phyloP scores from a whole-genome alignment of 2,797 vertebrate species.

The Thunnus albacares region DNA sequence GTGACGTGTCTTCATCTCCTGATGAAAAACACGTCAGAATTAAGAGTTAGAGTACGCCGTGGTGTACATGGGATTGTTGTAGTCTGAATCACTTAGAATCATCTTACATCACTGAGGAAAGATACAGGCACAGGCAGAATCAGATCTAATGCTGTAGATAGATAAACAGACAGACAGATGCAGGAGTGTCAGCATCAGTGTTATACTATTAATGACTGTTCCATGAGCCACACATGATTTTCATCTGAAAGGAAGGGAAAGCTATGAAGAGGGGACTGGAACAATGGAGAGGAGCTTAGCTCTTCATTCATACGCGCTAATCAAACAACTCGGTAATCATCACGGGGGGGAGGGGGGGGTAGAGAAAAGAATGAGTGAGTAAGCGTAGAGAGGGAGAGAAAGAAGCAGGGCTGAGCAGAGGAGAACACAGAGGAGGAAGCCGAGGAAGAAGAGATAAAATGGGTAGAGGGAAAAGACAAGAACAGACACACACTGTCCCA shows the following conservation, averaged over 20 bases:
- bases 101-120: neutral
- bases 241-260: conserved; percentile 22
- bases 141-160: neutral
- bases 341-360: neutral
- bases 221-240: neutral
- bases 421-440: neutral
- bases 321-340: conserved; percentile 28
- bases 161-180: neutral
- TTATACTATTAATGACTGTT: neutral
- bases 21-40: conserved; percentile 37
- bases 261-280: neutral
- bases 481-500: conserved; percentile 24
- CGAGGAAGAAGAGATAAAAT: neutral
- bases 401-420: neutral
- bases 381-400: conserved; percentile 9
- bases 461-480: neutral
- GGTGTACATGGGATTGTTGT: neutral
- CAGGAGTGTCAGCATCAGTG: neutral
- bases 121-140: neutral
- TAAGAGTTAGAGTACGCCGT: conserved; percentile 1
- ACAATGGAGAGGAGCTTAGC: conserved; percentile 10
- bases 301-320: conserved; percentile 16
- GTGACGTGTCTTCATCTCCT: conserved; percentile 75
- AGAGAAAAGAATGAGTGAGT: conserved; percentile 4
- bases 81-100: neutral